phyloP scores from a whole-genome alignment of 2,113 vertebrate genomes.

The Podocnemis expansa region DNA sequence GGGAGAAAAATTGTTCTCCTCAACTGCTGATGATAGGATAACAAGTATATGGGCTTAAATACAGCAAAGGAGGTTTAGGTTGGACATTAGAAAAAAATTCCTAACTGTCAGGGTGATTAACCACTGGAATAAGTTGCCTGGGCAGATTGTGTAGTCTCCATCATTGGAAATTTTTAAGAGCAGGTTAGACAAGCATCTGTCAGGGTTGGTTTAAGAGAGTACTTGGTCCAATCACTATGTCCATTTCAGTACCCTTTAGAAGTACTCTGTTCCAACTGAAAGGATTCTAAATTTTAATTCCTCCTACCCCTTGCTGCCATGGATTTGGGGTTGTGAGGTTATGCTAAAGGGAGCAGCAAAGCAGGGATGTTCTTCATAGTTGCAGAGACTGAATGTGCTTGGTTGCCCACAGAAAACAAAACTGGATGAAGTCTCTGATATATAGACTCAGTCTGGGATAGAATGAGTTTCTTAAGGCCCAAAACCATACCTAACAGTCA shows the following conservation, averaged over 20 bases:
- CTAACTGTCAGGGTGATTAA: too few relatives aligned
- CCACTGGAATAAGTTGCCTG: too few relatives aligned
- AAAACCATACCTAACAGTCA: not conserved
- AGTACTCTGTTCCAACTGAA: not conserved
- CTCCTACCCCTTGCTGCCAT: not conserved
- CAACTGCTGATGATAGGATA: too few relatives aligned
- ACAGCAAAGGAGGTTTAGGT: too few relatives aligned
- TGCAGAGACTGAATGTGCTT: not conserved
- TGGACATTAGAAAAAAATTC: too few relatives aligned
- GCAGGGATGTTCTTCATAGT: not conserved
- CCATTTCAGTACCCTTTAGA: not conserved
- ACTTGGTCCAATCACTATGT: not conserved
- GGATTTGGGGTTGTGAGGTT: not conserved
- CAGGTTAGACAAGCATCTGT: too few relatives aligned
- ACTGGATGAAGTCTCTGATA: not conserved
- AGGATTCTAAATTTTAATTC: not conserved
- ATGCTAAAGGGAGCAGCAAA: not conserved
- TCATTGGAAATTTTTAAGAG: too few relatives aligned
- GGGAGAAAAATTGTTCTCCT: too few relatives aligned
- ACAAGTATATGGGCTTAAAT: too few relatives aligned
- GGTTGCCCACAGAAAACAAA: not conserved
- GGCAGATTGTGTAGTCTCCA: too few relatives aligned
- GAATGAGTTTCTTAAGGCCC: not conserved
- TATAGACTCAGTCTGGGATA: not conserved
- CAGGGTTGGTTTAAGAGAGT: too few relatives aligned